These are phyloP conservation scores for Perognathus longimembris DNA, from an alignment of 2,113 vertebrate species.

Conservation along the genomic window DNA sequence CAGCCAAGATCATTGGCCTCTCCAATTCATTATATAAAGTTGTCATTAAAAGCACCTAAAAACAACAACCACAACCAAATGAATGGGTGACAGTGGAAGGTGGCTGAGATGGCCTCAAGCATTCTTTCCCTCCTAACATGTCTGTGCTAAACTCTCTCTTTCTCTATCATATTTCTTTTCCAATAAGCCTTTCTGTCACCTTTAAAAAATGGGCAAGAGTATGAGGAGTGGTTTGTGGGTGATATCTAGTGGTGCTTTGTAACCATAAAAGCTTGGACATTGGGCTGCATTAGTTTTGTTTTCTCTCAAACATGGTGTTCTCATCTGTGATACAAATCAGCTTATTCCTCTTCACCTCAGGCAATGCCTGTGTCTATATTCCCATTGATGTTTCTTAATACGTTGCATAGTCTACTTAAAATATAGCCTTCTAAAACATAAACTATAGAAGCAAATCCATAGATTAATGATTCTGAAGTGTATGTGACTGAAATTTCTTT, in stretches of 20 bases:
- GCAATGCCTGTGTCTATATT: not conserved
- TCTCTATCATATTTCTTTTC: too few relatives aligned
- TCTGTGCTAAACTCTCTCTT: too few relatives aligned
- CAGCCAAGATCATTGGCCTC: not conserved
- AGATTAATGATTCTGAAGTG: not conserved
- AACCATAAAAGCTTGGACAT: not conserved
- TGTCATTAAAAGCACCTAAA: conserved; percentile 17
- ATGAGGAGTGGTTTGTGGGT: not conserved
- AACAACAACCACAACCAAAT: too few relatives aligned
- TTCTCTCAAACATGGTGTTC: not conserved
- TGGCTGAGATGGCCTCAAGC: too few relatives aligned
- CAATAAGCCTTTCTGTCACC: too few relatives aligned
- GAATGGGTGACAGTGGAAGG: too few relatives aligned
- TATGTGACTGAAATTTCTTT: not conserved
- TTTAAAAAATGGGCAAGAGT: not conserved
- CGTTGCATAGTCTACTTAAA: not conserved
- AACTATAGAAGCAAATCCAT: not conserved
- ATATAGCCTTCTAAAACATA: not conserved
- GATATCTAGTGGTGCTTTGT: not conserved
- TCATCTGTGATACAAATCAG: not conserved
- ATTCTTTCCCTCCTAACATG: too few relatives aligned
- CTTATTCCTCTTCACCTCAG: not conserved
- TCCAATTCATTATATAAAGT: not conserved
- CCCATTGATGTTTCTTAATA: not conserved
- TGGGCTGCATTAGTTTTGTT: not conserved